A percentile compares a stretch with the other conserved stretches of the same genome.
Evolutionary conservation across 2,797 vertebrate species (phyloP).

Genomic region (Eremophila alpestris): DNA sequence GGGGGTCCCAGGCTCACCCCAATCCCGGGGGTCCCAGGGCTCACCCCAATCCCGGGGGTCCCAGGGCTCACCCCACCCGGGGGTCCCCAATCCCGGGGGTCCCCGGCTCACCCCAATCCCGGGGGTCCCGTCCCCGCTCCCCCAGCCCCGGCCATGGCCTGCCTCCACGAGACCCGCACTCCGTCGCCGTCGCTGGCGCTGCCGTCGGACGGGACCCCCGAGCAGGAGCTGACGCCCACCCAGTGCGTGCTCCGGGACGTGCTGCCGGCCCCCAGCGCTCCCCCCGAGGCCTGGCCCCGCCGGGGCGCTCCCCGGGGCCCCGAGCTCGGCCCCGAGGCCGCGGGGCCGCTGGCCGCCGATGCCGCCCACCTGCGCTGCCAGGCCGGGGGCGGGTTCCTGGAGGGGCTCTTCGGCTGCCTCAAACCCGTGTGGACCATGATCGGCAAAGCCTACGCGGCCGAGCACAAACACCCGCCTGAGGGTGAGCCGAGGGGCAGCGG

Average conservation of each 20-base stretch:
- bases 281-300: not conserved
- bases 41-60: too few relatives aligned
- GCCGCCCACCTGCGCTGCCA: constrained; percentile 77
- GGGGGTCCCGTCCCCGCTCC: not conserved
- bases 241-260: not conserved
- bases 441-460: constrained; percentile 93
- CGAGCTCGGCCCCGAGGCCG: not conserved
- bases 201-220: not conserved
- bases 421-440: constrained; percentile 96
- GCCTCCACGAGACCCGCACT: not conserved
- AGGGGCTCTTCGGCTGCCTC: constrained; percentile 93
- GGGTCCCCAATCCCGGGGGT: too few relatives aligned
- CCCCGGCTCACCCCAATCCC: too few relatives aligned
- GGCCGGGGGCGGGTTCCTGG: constrained; percentile 86
- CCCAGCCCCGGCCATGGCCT: not conserved
- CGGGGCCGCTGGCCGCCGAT: not conserved
- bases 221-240: not conserved
- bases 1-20: too few relatives aligned
- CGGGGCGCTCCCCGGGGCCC: not conserved
- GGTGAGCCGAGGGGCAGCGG: constrained; percentile 76
- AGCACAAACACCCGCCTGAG: constrained; percentile 91
- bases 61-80: too few relatives aligned
- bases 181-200: not conserved
- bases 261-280: not conserved
- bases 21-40: too few relatives aligned